phyloP scores from a whole-genome alignment of 2,113 vertebrate genomes.

The Puma concolor region DNA sequence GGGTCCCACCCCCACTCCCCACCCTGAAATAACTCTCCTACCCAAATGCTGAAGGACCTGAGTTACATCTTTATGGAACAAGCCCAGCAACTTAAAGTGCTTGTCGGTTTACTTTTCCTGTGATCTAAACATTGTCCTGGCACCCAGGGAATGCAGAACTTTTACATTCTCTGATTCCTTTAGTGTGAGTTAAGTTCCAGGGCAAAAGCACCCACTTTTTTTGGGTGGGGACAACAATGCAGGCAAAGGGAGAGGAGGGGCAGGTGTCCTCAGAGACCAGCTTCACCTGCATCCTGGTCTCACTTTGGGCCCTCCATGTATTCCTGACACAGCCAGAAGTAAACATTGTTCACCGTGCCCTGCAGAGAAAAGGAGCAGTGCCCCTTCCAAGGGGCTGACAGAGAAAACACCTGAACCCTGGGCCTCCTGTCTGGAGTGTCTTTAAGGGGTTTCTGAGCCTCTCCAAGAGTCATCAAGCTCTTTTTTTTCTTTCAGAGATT shows the following conservation, averaged over 20 bases:
- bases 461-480: neutral
- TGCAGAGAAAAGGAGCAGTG: neutral
- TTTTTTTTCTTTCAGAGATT: neutral
- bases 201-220: neutral
- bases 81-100: neutral
- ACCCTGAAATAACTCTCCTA: neutral
- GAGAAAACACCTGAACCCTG: neutral
- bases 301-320: fast-evolving
- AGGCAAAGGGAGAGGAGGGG: neutral
- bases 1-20: neutral
- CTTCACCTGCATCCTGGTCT: neutral
- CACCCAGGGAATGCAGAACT: slow-evolving; percentile 35
- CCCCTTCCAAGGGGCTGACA: neutral
- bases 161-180: slow-evolving; percentile 30
- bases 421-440: neutral
- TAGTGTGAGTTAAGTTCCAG: neutral
- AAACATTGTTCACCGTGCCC: neutral
- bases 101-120: neutral
- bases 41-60: neutral
- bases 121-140: neutral
- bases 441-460: neutral
- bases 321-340: neutral
- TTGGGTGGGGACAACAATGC: neutral
- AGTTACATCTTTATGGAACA: slow-evolving; percentile 5
- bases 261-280: neutral